These are phyloP conservation scores for Tanypteryx hageni DNA, from an alignment of 2,888 invertebrate genomes.

Conservation along the genomic window DNA sequence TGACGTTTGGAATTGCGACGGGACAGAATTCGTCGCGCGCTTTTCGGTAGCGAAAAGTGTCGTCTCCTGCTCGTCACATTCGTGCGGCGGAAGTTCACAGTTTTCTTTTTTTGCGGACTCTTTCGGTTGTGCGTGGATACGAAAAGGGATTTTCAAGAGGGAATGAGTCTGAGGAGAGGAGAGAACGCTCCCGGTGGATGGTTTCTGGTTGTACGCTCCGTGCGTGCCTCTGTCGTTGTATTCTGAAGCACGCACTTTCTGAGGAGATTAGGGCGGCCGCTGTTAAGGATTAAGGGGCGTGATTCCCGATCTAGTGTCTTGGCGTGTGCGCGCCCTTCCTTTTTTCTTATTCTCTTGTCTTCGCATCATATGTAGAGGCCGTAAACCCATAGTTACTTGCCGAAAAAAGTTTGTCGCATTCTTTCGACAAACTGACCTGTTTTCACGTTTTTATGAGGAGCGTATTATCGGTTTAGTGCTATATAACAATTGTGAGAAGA, in stretches of 20 bases:
- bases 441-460: background rate
- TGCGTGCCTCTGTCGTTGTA: background rate
- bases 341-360: background rate
- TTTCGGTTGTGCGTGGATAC: background rate
- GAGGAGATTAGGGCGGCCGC: background rate
- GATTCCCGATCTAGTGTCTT: background rate
- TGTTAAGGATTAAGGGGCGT: background rate
- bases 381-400: background rate
- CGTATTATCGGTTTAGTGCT: background rate
- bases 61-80: background rate
- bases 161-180: background rate
- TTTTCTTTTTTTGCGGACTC: background rate
- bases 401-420: background rate
- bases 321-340: background rate
- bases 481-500: background rate
- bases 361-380: background rate
- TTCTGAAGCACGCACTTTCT: background rate
- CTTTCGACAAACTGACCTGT: background rate
- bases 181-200: background rate
- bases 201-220: background rate
- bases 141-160: too few species aligned
- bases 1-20: too few species aligned
- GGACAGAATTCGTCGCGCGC: too few species aligned
- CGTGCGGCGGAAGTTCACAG: background rate
- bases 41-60: too few species aligned